Evolutionary conservation across 2,888 invertebrate genomes (phyloP).

Genomic region (Acanthosoma haemorrhoidale): DNA sequence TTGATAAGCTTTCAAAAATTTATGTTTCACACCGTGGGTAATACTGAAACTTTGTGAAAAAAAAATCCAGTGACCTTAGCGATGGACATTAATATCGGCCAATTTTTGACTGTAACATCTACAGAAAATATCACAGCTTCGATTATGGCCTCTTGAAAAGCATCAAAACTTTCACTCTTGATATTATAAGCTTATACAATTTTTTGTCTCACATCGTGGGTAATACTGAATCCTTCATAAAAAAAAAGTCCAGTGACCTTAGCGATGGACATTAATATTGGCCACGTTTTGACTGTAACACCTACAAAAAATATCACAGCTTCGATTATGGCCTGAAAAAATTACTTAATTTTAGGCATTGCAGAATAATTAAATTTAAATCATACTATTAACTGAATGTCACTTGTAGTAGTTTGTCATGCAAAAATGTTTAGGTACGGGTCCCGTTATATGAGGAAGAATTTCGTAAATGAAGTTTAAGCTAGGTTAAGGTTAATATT

Average conservation of each 20-base stretch:
- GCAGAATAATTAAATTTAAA: too few relatives aligned
- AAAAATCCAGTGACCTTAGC: conserved; percentile 50
- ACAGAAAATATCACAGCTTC: conserved; percentile 40
- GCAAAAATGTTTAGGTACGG: too few relatives aligned
- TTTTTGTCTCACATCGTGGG: conserved; percentile 28
- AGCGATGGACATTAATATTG: conserved; percentile 25
- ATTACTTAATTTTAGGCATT: not conserved
- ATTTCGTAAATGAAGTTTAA: not conserved
- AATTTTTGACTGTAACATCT: conserved; percentile 48
- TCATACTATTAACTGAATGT: too few relatives aligned
- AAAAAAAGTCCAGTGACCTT: conserved; percentile 32
- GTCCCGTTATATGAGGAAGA: too few relatives aligned
- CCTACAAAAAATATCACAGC: conserved; percentile 43
- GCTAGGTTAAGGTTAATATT: not conserved
- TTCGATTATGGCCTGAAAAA: conserved; percentile 45
- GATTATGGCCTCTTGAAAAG: conserved; percentile 40
- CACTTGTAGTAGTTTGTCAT: too few relatives aligned
- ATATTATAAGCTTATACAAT: too few relatives aligned
- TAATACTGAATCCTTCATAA: conserved; percentile 37
- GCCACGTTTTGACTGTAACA: conserved; percentile 36
- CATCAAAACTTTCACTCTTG: too few relatives aligned
- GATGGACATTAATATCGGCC: conserved; percentile 49
- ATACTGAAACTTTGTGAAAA: conserved; percentile 48
- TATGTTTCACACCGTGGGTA: conserved; percentile 48
- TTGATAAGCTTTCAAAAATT: too few relatives aligned